Conservation (phyloP, 2,888 invertebrate genomes). For the Phymatocera aterrima region DNA sequence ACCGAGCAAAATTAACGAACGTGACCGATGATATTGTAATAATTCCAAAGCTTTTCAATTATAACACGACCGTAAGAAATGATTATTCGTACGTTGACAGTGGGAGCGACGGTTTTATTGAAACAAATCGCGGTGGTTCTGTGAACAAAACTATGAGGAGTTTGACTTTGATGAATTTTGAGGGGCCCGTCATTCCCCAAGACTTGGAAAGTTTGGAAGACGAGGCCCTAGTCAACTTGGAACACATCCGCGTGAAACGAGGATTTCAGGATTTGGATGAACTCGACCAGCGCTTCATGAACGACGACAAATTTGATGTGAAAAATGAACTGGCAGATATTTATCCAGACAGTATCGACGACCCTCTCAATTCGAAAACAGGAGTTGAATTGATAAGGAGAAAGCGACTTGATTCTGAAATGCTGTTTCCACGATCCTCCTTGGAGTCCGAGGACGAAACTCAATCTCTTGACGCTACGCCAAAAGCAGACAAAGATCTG, state of each 20-base stretch:
- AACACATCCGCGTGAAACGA: constrained; percentile 53
- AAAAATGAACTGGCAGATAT: constrained; percentile 50
- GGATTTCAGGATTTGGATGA: constrained; percentile 49
- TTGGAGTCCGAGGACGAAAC: neutral
- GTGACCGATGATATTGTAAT: neutral
- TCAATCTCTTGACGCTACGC: too few species aligned
- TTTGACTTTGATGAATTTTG: constrained; percentile 47
- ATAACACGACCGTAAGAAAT: neutral
- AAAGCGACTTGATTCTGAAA: constrained; percentile 50
- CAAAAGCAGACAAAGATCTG: too few species aligned
- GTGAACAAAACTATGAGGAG: constrained; percentile 4
- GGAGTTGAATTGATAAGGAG: constrained; percentile 46
- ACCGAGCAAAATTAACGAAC: neutral
- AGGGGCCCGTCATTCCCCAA: constrained; percentile 45
- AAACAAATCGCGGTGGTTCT: neutral
- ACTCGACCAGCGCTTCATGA: constrained; percentile 33
- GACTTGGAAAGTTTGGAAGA: constrained; percentile 47
- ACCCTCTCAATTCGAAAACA: constrained; percentile 41
- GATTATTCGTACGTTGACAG: neutral
- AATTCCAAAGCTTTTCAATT: neutral
- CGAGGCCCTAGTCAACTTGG: neutral
- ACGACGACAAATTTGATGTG: neutral
- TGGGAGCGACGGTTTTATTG: neutral
- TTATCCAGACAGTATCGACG: constrained; percentile 49
- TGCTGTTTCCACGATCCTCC: neutral